Conservation (phyloP, 2,888 invertebrate genomes). For the Crossocerus cetratus region DNA sequence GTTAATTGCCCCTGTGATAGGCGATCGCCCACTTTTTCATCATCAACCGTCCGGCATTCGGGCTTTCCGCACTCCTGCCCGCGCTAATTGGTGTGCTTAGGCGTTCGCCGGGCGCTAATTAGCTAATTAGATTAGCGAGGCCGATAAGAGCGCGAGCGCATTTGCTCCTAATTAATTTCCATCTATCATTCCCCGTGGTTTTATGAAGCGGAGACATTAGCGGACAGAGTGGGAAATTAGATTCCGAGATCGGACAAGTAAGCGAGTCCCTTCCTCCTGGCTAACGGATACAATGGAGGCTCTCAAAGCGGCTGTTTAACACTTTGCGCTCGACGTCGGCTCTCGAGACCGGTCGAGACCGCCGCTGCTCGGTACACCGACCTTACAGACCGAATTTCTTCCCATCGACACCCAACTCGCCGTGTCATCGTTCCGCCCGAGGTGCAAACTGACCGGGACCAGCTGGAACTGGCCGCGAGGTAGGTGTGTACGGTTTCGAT, state of each 20-base stretch:
- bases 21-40: background rate
- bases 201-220: too few species aligned
- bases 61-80: conserved; percentile 33
- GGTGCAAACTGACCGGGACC: too few species aligned
- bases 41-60: conserved; percentile 21
- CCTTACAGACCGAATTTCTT: too few species aligned
- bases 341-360: background rate
- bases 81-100: conserved; percentile 49
- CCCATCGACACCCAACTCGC: too few species aligned
- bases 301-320: conserved; percentile 25
- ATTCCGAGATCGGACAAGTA: too few species aligned
- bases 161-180: too few species aligned
- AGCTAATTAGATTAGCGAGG: conserved; percentile 46
- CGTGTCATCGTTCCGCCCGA: too few species aligned
- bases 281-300: conserved; percentile 45
- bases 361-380: too few species aligned
- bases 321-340: background rate
- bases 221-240: conserved; percentile 36
- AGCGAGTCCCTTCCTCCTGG: too few species aligned
- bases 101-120: conserved; percentile 46
- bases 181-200: too few species aligned
- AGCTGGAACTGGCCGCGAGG: too few species aligned
- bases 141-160: conserved; percentile 26
- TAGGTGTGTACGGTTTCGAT: too few species aligned
- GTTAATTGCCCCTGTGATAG: conserved; percentile 39